Conservation (phyloP, 2,113 vertebrate genomes). For the Rhynchopsitta pachyrhyncha region DNA sequence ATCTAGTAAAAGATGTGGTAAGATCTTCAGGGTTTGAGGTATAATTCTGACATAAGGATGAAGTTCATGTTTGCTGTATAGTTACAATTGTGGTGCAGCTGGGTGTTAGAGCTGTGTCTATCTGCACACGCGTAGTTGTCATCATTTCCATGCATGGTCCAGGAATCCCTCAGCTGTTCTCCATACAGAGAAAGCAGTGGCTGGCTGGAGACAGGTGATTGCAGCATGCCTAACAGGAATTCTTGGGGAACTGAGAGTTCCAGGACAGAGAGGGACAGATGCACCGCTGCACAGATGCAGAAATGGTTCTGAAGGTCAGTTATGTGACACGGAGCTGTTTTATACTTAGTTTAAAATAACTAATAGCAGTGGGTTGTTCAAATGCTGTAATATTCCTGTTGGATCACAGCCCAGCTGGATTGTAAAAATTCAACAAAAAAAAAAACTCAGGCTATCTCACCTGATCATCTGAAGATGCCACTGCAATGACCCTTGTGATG, state of each 20-base stretch:
- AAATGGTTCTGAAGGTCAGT: neutral
- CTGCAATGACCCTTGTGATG: neutral
- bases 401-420: neutral
- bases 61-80: neutral
- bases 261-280: neutral
- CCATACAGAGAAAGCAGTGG: neutral
- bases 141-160: fast-evolving
- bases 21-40: neutral
- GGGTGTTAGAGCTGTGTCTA: neutral
- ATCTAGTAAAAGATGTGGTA: neutral
- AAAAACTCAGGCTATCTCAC: neutral
- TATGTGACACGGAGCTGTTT: neutral
- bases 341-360: neutral
- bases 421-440: neutral
- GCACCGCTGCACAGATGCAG: neutral
- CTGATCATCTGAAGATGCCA: neutral
- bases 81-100: neutral
- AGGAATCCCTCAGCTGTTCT: neutral
- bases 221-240: neutral
- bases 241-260: neutral
- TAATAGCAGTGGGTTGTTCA: neutral
- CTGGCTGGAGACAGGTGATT: neutral
- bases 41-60: neutral
- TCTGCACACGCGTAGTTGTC: neutral
- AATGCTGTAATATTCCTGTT: neutral